Base-by-base conservation (phyloP, 1,140 invertebrate species). In the Diploscapter pachys region DNA sequence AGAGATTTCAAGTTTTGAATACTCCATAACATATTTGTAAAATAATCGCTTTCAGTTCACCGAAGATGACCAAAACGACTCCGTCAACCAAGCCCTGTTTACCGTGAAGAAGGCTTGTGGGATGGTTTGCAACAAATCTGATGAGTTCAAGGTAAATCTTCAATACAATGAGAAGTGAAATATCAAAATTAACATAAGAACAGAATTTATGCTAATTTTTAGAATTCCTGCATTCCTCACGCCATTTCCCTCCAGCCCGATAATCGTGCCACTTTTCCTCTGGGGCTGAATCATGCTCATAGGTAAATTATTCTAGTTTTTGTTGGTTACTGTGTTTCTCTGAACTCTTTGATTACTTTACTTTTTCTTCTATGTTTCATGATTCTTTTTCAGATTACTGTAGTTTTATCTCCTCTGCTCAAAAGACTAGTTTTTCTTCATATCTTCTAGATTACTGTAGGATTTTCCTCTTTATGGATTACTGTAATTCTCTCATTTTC, bases 231-330 rank as follows among this genome's bases (percentile, higher is more conserved):
- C 31, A 65, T 67, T 0, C 73, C 73, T 5, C 73, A 74, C 5
- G 66, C 70, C 3, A 96, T 68, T 6, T 51, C 49, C 9, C 89
- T 94, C 3, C 87, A 88, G 48, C 64, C 85, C 85, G 76, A 87
- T 88, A 82, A 91, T 3, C 87, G 94, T 31, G 95, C 93, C 51
- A 90, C 90, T 4, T 99, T 98, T 87, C 96, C 96, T 0, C 88
- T 99, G 5, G 92, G 91, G 49, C 93, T 98, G 83, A 91, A 93
- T 0, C 94, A 98, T 87, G 90, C 94, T 50, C 90, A 91, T 0
- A 89, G 91, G 73, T 74, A 55, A 4, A 9, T 57, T 31, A 50
- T 59, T 31, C 57, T 31, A 59, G 31, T 59, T 59, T 59, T 59
- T 59, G 57, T 59, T 59, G 31, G 57, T 59, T 31, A 59, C 57